phyloP scores from a whole-genome alignment of 2,888 invertebrate species.

The Allolobophora icterica region DNA sequence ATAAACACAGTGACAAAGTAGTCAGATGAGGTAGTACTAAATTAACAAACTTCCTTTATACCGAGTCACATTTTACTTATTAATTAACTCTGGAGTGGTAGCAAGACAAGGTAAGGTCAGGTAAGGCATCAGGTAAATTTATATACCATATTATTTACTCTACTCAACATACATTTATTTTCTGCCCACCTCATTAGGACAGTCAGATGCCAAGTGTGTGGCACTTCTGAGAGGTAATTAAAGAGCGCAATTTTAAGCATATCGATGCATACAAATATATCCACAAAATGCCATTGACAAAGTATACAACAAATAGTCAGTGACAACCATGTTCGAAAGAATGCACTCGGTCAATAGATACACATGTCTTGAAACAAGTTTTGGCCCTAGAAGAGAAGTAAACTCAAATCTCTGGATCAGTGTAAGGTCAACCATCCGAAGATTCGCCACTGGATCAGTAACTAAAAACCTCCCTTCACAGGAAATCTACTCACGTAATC shows the following conservation, averaged over 20 bases:
- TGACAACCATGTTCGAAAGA: not conserved
- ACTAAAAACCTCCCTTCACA: not conserved
- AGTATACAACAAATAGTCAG: not conserved
- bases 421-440: not conserved
- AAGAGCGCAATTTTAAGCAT: too few relatives aligned
- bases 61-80: not conserved
- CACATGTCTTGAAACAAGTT: not conserved
- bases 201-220: too few relatives aligned
- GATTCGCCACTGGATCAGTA: conserved; percentile 56
- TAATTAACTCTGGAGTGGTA: conserved; percentile 14
- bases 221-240: too few relatives aligned
- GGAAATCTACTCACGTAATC: conserved; percentile 46
- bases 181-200: too few relatives aligned
- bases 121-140: too few relatives aligned
- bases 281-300: not conserved
- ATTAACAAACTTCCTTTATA: not conserved
- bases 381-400: not conserved
- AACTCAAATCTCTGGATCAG: not conserved
- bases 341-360: too few relatives aligned
- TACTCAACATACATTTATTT: too few relatives aligned
- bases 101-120: not conserved
- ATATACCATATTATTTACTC: too few relatives aligned
- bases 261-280: too few relatives aligned
- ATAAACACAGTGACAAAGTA: not conserved
- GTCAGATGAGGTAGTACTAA: not conserved